phyloP scores from a whole-genome alignment of 2,888 invertebrate genomes.

The Idaea dimidiata region DNA sequence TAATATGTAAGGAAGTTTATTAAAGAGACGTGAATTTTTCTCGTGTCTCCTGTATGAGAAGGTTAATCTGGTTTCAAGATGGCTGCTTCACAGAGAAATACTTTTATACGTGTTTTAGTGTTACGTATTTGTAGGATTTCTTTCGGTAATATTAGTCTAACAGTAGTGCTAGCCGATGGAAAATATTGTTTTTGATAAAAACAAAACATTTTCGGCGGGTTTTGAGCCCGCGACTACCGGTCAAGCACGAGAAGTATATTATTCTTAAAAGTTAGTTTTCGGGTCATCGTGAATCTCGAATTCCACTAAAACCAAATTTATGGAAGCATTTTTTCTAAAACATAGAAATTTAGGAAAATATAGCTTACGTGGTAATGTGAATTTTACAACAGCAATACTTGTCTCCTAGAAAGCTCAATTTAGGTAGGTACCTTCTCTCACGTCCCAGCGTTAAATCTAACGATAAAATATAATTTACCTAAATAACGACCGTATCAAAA shows the following conservation, averaged over 20 bases:
- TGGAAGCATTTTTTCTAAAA: too few species aligned
- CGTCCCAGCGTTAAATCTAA: slow-evolving; percentile 21
- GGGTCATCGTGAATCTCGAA: too few species aligned
- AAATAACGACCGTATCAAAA: slow-evolving; percentile 21
- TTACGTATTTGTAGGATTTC: slow-evolving; percentile 7
- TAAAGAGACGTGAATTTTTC: slow-evolving; percentile 58
- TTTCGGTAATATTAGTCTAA: too few species aligned
- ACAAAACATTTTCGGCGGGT: too few species aligned
- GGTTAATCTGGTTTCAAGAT: slow-evolving; percentile 41
- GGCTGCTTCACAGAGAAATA: slow-evolving; percentile 33
- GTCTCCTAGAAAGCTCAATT: background rate
- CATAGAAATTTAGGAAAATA: too few species aligned
- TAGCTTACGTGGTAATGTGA: background rate
- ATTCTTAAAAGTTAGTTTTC: too few species aligned
- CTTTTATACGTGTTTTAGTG: slow-evolving; percentile 30
- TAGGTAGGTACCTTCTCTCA: slow-evolving; percentile 4
- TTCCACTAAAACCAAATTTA: background rate
- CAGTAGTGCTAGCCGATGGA: too few species aligned
- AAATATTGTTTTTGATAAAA: too few species aligned
- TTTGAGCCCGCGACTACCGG: too few species aligned
- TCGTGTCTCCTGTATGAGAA: slow-evolving; percentile 36
- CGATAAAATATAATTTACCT: slow-evolving; percentile 30
- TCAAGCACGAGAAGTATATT: too few species aligned
- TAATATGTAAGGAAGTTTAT: slow-evolving; percentile 56
- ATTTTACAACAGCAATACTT: background rate